A percentile compares a stretch with the other conserved stretches of the same genome.
phyloP scores from a whole-genome alignment of 2,797 vertebrate genomes.

The Platalea minor region DNA sequence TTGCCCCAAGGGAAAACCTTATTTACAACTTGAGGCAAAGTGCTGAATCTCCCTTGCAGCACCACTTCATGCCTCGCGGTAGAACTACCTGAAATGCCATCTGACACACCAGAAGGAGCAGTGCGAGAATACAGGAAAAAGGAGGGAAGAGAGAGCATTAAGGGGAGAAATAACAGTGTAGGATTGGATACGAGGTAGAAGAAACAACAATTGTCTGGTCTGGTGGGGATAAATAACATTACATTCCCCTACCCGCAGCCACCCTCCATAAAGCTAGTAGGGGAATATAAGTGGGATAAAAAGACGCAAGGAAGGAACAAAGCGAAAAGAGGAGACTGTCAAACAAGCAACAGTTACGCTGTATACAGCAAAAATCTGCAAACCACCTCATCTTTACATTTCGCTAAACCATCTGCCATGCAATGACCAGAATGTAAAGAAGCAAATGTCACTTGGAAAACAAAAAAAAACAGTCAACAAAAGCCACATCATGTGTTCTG shows the following conservation, averaged over 20 bases:
- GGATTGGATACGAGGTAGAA: background rate
- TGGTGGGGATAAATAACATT: background rate
- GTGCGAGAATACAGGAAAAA: background rate
- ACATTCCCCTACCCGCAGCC: background rate
- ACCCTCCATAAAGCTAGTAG: background rate
- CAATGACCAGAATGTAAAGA: slow-evolving; percentile 70
- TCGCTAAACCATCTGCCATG: slow-evolving; percentile 71
- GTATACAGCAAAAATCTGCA: background rate
- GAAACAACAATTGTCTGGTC: background rate
- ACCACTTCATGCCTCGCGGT: background rate
- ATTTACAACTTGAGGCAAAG: background rate
- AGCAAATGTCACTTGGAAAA: slow-evolving; percentile 66
- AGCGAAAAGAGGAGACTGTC: slow-evolving; percentile 23
- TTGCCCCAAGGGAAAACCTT: background rate
- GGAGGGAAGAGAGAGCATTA: slow-evolving; percentile 17
- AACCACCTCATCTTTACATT: slow-evolving; percentile 21
- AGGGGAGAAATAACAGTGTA: background rate
- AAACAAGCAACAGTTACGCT: slow-evolving; percentile 33
- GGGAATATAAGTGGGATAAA: background rate
- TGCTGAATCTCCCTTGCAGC: background rate
- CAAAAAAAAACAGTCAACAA: slow-evolving; percentile 39
- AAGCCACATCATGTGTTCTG: slow-evolving; percentile 69
- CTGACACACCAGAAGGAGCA: slow-evolving; percentile 20
- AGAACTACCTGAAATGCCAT: background rate
- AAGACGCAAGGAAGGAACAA: background rate